Conservation (phyloP, 2,888 invertebrate genomes). For the Rutpela maculata region DNA sequence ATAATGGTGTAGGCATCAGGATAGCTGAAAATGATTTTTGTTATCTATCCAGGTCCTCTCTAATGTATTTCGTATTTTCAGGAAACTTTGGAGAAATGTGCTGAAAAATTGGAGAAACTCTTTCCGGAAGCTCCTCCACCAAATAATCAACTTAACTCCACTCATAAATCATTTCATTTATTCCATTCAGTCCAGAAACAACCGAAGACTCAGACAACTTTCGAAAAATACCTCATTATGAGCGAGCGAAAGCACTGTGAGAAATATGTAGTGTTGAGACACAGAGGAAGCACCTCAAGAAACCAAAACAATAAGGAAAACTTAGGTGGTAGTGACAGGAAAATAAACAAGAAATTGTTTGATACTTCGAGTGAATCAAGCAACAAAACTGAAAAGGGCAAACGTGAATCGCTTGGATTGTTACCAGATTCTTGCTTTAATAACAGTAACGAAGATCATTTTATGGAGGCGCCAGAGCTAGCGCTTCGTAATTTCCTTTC, state of each 20-base stretch:
- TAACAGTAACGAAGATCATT: conserved; percentile 25
- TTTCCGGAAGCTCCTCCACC: conserved; percentile 45
- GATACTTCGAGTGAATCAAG: background rate
- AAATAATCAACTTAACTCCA: conserved; percentile 27
- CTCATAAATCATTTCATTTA: conserved; percentile 16
- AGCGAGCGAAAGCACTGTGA: conserved; percentile 49
- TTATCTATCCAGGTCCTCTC: too few relatives aligned
- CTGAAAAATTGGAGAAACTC: conserved; percentile 53
- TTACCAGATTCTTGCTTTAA: conserved; percentile 45
- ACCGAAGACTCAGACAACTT: conserved; percentile 35
- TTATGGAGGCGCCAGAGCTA: background rate
- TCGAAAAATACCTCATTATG: conserved; percentile 50
- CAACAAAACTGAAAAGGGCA: conserved; percentile 21
- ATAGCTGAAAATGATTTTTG: too few relatives aligned
- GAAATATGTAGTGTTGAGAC: conserved; percentile 28
- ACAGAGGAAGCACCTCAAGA: background rate
- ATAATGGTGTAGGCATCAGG: too few relatives aligned
- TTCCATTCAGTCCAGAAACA: conserved; percentile 41
- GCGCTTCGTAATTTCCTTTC: background rate
- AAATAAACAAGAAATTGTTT: conserved; percentile 39
- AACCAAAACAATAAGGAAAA: conserved; percentile 39
- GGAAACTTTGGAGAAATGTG: conserved; percentile 57
- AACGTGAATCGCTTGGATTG: conserved; percentile 55
- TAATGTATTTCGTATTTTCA: conserved; percentile 44
- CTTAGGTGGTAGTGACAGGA: background rate